Evolutionary conservation across 2,113 vertebrate genomes (phyloP).

Genomic region (Australoheros scitulus): DNA sequence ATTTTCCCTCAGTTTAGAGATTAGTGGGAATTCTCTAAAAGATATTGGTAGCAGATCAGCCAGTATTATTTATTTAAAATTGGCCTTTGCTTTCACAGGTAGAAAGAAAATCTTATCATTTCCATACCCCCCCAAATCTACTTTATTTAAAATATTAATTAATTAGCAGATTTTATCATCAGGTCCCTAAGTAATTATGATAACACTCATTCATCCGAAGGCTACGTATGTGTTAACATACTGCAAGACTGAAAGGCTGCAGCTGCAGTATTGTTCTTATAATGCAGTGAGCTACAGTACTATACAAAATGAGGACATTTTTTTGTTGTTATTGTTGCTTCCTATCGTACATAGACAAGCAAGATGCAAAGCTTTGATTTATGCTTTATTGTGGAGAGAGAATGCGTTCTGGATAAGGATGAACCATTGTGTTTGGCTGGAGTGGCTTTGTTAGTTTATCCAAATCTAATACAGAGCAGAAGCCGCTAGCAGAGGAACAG

Average conservation of each 20-base stretch:
- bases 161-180: background rate
- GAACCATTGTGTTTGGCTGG: background rate
- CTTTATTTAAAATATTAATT: background rate
- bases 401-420: background rate
- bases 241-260: background rate
- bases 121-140: background rate
- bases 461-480: constrained; percentile 11
- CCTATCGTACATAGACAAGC: constrained; percentile 1
- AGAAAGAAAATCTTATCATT: background rate
- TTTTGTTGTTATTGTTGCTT: background rate
- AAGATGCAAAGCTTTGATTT: constrained; percentile 10
- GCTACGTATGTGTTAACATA: background rate
- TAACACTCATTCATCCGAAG: background rate
- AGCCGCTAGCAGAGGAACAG: background rate
- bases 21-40: background rate
- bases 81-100: background rate
- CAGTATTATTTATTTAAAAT: background rate
- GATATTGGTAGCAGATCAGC: background rate
- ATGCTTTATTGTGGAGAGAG: background rate
- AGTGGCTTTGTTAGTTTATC: background rate
- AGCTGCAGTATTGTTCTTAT: background rate
- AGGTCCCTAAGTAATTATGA: background rate
- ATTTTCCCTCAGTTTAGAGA: background rate
- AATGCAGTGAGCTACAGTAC: background rate
- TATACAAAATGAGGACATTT: background rate